Evolutionary conservation across 2,888 invertebrate genomes (phyloP), one percentile per base, ranked within the genome.

Genomic region (Hypomecis punctinalis): DNA sequence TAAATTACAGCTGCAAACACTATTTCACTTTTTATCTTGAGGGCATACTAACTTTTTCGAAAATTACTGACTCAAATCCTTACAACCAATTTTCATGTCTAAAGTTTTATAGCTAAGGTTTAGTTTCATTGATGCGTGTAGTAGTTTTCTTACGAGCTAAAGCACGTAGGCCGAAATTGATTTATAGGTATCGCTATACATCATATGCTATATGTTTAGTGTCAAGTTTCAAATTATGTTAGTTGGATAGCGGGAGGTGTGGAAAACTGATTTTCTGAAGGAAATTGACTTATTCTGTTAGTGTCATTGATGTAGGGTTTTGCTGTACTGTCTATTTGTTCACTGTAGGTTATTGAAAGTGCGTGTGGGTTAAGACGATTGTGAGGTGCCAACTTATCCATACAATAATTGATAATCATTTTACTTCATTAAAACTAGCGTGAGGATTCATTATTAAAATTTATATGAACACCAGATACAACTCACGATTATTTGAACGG

Each of bases 1-100:
- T 87, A 82, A 84, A 84, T 84, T 82, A 83, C 78, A 82, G 74
- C 80, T 79, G 5, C 45, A 57, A 77, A 76, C 82, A 81, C 81
- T 85, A 86, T 85, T 83, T 84, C 82, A 85, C 79, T 78, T 77
- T 80, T 83, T 84, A 86, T 86, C 85, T 80, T 75, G 68, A 77
- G 75, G 75, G 52, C 56, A n/a, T 39, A 57, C 42, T 61, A 63
- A 54, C 45, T 23, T 47, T 39, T 36, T 57, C 61, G 49, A 68
- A 70, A 54, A 53, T 49, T 51, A 37, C 6, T 3, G 55, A 63
- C 60, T 65, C 56, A 45, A 47, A 51, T 42, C 47, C n/a, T 10
- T 10, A 33, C 1, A 5, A 6, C 43, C 13, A 33, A 75, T 64
- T 66, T 61, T 60, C 35, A 40, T 61, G 66, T 11, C 4, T 63